Evolutionary conservation across 2,797 vertebrate species (phyloP), one percentile per base, ranked within the genome.

Genomic region (Hipposideros larvatus): DNA sequence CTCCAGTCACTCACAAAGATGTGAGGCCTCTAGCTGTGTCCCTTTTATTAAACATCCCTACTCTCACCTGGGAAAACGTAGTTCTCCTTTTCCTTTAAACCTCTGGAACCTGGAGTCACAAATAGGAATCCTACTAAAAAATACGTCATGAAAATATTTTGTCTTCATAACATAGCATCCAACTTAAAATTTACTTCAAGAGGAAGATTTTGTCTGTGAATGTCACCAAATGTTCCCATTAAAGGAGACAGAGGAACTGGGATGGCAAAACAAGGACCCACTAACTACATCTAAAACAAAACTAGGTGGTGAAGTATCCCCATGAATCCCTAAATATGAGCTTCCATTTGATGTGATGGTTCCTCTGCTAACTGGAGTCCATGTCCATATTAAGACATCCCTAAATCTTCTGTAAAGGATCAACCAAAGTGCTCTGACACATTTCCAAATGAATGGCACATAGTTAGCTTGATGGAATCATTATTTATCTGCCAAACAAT

Each of bases 401-500:
- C 21, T 43, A 28, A 63, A 94, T 43, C 13, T 34, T 43, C 74
- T 43, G 2, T 19, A 11, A 91, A 90, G 87, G 51, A 68, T 14
- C 16, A 79, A 59, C 41, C 48, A 22, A 89, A 86, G 37, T 75
- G 26, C n/a, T 68, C 28, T 80, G 59, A 79, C 14, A 74, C 31
- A 90, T 73, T 87, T 96, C 68, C 19, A 84, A 70, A 92, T 83
- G 63, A 93, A 94, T 46, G 22, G 31, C 34, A 85, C 41, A 55
- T 14, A 57, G 15, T 95, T 68, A 65, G 41, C 34, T 70, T 89
- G 84, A 86, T 82, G 57, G 74, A 43, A 57, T 90, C 41, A 61
- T 94, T 93, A 93, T 90, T 79, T 92, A 88, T 71, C 90, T 86
- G 34, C 53, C 77, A 85, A 92, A 94, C 37, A 88, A 63, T 95